Conservation (phyloP, 2,888 invertebrate genomes). For the Sepiola atlantica region DNA sequence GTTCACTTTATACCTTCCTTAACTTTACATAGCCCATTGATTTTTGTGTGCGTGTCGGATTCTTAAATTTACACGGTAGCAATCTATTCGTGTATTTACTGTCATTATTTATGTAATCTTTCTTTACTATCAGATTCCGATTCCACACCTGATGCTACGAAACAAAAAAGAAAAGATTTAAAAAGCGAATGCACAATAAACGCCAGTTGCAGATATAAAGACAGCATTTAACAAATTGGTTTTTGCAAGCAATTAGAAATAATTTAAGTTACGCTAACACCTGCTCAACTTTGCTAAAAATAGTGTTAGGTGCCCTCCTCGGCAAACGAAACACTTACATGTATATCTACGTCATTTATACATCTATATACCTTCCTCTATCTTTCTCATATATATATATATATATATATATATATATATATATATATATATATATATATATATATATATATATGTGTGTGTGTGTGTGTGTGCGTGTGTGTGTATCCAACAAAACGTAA, state of each 20-base stretch:
- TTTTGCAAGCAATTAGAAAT: background rate
- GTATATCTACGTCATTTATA: background rate
- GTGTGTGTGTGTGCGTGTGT: no score
- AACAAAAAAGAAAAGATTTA: background rate
- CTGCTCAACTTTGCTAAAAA: background rate
- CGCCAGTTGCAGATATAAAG: background rate
- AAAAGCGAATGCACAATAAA: background rate
- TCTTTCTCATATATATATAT: no score
- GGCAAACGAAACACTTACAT: no score
- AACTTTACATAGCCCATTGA: no score
- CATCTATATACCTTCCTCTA: no score
- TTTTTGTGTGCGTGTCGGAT: no score
- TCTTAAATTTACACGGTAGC: no score
- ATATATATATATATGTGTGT: no score
- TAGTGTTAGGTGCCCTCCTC: background rate
- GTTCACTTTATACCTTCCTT: no score
- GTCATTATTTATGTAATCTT: background rate
- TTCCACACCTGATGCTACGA: background rate
- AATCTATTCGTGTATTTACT: background rate
- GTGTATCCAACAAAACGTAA: no score
- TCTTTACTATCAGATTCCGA: background rate
- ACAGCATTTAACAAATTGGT: background rate
- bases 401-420: background rate
- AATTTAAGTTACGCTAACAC: background rate
- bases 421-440: no score